phyloP scores from a whole-genome alignment of 2,888 invertebrate species.

The Torymus texanus region DNA sequence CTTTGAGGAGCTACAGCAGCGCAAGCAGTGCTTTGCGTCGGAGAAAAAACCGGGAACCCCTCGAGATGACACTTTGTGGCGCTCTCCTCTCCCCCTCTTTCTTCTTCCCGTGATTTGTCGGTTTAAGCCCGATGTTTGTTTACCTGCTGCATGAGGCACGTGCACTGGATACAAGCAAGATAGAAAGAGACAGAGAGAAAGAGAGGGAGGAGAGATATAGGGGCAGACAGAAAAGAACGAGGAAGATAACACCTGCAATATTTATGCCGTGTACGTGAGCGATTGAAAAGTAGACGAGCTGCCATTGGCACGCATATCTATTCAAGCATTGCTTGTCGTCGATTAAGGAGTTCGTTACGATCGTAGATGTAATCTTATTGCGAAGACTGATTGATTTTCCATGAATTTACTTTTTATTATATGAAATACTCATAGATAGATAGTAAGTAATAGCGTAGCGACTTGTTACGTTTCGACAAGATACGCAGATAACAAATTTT shows the following conservation, averaged over 20 bases:
- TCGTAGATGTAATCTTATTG: background rate
- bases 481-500: no score
- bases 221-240: background rate
- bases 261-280: constrained; percentile 38
- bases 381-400: no score
- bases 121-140: constrained; percentile 44
- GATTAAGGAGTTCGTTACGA: background rate
- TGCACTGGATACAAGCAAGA: constrained; percentile 27
- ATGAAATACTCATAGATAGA: no score
- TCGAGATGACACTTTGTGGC: constrained; percentile 24
- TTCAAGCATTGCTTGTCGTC: background rate
- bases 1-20: constrained; percentile 11
- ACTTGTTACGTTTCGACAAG: no score
- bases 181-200: background rate
- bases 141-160: constrained; percentile 13
- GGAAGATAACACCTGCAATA: background rate
- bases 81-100: background rate
- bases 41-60: background rate
- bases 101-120: constrained; percentile 33
- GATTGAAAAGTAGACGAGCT: constrained; percentile 19
- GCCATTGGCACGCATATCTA: constrained; percentile 27
- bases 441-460: no score
- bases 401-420: no score
- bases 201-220: background rate
- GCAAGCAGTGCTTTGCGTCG: background rate